Evolutionary conservation across 2,888 invertebrate genomes (phyloP).

Genomic region (Gymnoscelis rufifasciata): DNA sequence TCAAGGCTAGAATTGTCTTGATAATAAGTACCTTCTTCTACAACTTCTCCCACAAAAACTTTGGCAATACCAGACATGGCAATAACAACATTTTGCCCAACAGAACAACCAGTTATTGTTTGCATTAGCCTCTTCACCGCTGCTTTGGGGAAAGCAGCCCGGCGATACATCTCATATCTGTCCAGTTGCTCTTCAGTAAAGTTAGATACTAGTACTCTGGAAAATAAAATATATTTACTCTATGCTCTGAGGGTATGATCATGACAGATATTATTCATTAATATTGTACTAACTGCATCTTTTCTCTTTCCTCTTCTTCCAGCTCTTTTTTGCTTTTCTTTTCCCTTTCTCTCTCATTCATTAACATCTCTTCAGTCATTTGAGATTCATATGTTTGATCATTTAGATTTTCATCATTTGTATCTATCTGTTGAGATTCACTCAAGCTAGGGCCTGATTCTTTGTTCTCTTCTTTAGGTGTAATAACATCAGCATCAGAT

Average conservation of each 20-base stretch:
- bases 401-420: conserved; percentile 24
- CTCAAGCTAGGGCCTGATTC: conserved; percentile 43
- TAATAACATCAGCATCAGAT: conserved; percentile 38
- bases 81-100: conserved; percentile 99
- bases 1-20: too few relatives aligned
- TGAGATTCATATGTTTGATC: conserved; percentile 43
- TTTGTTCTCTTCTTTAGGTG: conserved; percentile 39
- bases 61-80: conserved; percentile 99
- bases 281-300: conserved; percentile 91
- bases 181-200: conserved; percentile 99
- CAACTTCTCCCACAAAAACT: conserved; percentile 99
- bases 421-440: conserved; percentile 57
- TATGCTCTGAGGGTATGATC: not conserved
- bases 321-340: conserved; percentile 88
- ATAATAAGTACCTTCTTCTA: conserved; percentile 92
- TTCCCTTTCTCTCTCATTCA: conserved; percentile 82
- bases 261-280: not conserved
- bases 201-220: conserved; percentile 96
- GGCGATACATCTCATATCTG: conserved; percentile 98
- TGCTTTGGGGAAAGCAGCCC: conserved; percentile 98
- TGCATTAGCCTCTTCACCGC: conserved; percentile 98
- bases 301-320: conserved; percentile 96
- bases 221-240: too few relatives aligned
- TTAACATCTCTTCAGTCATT: conserved; percentile 61
- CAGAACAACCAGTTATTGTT: conserved; percentile 97